These are phyloP conservation scores for Scomber scombrus DNA, from an alignment of 2,113 vertebrate species.

Conservation along the genomic window DNA sequence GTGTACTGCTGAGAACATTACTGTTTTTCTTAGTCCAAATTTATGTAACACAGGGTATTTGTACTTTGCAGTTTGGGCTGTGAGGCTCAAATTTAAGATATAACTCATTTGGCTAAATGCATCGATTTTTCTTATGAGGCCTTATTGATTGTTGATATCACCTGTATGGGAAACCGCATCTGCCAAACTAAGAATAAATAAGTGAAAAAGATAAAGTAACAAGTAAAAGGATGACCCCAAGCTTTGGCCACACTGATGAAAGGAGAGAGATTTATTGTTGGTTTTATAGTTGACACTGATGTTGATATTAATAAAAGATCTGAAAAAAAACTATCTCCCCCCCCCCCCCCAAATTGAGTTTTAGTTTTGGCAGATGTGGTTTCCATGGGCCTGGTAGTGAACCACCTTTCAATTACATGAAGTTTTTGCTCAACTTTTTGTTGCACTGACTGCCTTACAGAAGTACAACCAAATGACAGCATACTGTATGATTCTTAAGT, in stretches of 20 bases:
- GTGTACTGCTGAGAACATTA: neutral
- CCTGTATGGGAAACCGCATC: conserved; percentile 27
- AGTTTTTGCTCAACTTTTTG: conserved; percentile 51
- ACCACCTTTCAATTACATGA: conserved; percentile 45
- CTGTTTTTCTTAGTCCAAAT: conserved; percentile 2
- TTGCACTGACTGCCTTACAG: conserved; percentile 86
- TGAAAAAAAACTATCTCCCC: neutral
- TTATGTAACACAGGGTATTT: conserved; percentile 13
- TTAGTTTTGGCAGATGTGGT: conserved; percentile 30
- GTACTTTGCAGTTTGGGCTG: neutral
- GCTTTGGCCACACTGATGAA: neutral
- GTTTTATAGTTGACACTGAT: neutral
- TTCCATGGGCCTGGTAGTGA: conserved; percentile 21
- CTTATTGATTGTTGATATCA: conserved; percentile 8
- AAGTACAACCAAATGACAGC: conserved; percentile 83
- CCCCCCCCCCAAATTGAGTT: neutral
- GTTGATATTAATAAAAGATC: neutral
- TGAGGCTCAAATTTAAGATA: neutral
- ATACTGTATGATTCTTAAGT: conserved; percentile 63
- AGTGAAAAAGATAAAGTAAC: neutral
- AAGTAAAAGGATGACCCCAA: neutral
- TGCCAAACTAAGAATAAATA: neutral
- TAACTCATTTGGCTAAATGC: neutral
- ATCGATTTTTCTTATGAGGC: neutral
- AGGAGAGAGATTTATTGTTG: neutral